Conservation (phyloP, 2,113 vertebrate species). For the Illadopsis cleaveri region DNA sequence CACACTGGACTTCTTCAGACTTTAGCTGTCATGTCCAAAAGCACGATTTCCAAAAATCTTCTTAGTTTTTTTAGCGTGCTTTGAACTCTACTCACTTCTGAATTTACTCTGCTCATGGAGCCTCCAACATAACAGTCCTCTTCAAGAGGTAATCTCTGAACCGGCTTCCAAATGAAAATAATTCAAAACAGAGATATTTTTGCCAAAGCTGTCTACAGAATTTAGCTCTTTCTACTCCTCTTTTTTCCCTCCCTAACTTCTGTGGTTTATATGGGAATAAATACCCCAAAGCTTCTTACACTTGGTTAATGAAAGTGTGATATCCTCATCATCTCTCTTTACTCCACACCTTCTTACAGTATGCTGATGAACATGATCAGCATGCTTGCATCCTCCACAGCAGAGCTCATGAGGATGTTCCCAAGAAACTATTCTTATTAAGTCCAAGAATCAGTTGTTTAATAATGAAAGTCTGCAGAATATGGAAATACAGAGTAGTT, state of each 20-base stretch:
- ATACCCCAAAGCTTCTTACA: not conserved
- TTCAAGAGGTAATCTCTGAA: rapidly evolving
- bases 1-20: not conserved
- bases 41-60: not conserved
- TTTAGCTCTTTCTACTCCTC: not conserved
- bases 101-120: not conserved
- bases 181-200: not conserved
- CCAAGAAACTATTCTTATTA: not conserved
- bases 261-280: not conserved
- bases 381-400: not conserved
- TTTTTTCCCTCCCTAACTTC: not conserved
- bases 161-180: not conserved
- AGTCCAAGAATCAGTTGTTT: not conserved
- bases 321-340: not conserved
- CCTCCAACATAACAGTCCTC: not conserved
- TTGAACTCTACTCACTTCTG: not conserved
- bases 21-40: not conserved
- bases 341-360: not conserved
- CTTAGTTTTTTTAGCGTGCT: not conserved
- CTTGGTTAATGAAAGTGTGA: not conserved
- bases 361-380: not conserved
- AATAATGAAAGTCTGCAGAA: not conserved
- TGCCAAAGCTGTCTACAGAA: not conserved
- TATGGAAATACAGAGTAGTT: not conserved
- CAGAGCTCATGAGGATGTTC: not conserved